Percentiles rank a stretch among this genome's conserved stretches.
phyloP scores from a whole-genome alignment of 2,888 invertebrate species.

The Pterobdella sp. region DNA sequence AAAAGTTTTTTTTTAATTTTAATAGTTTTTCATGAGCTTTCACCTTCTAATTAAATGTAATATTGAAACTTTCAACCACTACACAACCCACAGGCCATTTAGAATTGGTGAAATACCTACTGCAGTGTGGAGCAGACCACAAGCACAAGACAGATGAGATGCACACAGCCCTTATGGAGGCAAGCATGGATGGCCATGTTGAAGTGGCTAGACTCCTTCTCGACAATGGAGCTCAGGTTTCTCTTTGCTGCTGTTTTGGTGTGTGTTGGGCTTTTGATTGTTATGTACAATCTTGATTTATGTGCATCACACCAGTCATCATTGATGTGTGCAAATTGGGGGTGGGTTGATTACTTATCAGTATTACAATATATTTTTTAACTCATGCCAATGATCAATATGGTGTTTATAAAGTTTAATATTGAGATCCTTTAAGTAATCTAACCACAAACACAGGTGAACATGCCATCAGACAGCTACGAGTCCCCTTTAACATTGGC shows the following conservation, averaged over 20 bases:
- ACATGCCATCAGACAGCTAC: conserved; percentile 98
- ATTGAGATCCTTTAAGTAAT: background rate
- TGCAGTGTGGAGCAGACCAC: conserved; percentile 89
- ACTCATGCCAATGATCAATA: background rate
- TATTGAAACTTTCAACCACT: too few relatives aligned
- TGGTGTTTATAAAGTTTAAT: background rate
- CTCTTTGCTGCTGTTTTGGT: background rate
- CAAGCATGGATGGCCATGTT: conserved; percentile 98
- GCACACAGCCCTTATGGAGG: conserved; percentile 99
- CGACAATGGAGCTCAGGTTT: conserved; percentile 86
- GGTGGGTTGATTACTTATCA: background rate
- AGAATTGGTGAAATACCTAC: conserved; percentile 88
- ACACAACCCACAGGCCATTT: too few relatives aligned
- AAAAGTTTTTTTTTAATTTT: too few relatives aligned
- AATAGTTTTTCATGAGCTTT: too few relatives aligned
- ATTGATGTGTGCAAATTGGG: background rate
- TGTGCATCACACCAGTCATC: background rate
- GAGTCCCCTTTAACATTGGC: conserved; percentile 96
- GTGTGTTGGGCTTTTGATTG: conserved; percentile 2
- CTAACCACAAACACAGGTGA: conserved; percentile 58
- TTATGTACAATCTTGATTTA: background rate
- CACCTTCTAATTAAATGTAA: too few relatives aligned
- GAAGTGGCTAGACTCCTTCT: conserved; percentile 88
- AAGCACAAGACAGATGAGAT: conserved; percentile 99
- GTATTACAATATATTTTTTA: background rate